phyloP scores from a whole-genome alignment of 2,797 vertebrate genomes.

The Philypnodon macrostomus region DNA sequence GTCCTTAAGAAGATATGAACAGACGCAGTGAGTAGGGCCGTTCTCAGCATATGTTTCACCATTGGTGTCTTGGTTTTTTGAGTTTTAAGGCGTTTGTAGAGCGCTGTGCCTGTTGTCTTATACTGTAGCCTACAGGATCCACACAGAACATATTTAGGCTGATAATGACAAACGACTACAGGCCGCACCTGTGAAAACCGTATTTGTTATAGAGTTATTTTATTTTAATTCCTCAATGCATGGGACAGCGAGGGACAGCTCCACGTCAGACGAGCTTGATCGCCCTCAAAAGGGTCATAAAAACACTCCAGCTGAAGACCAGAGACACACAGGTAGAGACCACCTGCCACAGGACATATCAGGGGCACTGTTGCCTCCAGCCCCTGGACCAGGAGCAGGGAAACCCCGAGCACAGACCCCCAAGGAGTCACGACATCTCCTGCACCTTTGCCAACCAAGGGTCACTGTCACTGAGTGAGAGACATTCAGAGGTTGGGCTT shows the following conservation, averaged over 20 bases:
- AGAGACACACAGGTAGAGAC: constrained; percentile 27
- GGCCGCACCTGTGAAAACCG: constrained; percentile 66
- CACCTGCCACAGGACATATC: constrained; percentile 51
- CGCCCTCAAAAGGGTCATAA: constrained; percentile 24
- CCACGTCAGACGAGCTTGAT: constrained; percentile 30
- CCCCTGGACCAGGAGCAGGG: constrained; percentile 46
- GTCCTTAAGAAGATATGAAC: constrained; percentile 59
- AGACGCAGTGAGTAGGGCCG: constrained; percentile 56
- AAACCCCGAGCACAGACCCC: constrained; percentile 62
- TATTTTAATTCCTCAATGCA: constrained; percentile 59
- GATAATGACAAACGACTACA: constrained; percentile 47
- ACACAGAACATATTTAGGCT: constrained; percentile 51
- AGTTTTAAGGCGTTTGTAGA: constrained; percentile 81
- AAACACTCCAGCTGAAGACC: constrained; percentile 22
- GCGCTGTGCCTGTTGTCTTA: constrained; percentile 79
- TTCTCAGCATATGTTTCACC: constrained; percentile 79
- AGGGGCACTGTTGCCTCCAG: constrained; percentile 39
- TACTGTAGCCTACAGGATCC: constrained; percentile 74
- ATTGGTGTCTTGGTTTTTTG: constrained; percentile 82
- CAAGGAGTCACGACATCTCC: constrained; percentile 62
- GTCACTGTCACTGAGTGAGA: constrained; percentile 60
- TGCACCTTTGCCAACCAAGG: constrained; percentile 61
- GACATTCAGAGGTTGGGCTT: constrained; percentile 56
- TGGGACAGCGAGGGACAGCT: constrained; percentile 44
- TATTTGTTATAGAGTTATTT: constrained; percentile 60